phyloP scores from a whole-genome alignment of 2,888 invertebrate species.

The Gastracanthus pulcherrimus region DNA sequence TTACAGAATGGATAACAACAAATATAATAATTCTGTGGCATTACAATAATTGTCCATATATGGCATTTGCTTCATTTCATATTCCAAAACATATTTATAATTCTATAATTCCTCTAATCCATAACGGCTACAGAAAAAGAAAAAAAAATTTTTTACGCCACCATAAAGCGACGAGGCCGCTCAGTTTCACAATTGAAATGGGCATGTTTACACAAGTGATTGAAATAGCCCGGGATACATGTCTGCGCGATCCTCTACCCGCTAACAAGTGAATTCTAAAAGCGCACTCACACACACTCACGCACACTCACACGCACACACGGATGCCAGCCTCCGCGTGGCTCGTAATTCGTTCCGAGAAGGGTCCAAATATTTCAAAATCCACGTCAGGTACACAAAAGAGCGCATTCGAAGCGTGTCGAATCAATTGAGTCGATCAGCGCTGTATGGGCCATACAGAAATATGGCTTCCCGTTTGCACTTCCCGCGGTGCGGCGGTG shows the following conservation, averaged over 20 bases:
- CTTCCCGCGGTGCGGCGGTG: slow-evolving; percentile 8
- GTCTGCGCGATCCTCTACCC: neutral
- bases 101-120: too few relatives aligned
- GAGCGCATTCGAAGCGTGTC: slow-evolving; percentile 3
- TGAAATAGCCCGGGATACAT: slow-evolving; percentile 8
- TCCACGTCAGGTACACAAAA: slow-evolving; percentile 41
- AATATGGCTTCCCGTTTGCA: slow-evolving; percentile 26
- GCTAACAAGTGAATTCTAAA: slow-evolving; percentile 46
- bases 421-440: slow-evolving; percentile 48
- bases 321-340: neutral
- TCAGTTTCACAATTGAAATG: too few relatives aligned
- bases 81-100: too few relatives aligned
- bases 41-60: too few relatives aligned
- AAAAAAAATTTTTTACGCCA: too few relatives aligned
- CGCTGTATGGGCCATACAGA: neutral
- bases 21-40: too few relatives aligned
- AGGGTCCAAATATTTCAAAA: slow-evolving; percentile 49
- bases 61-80: too few relatives aligned
- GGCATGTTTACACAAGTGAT: slow-evolving; percentile 46
- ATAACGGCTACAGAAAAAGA: too few relatives aligned
- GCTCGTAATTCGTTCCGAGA: slow-evolving; percentile 51
- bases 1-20: too few relatives aligned
- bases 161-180: too few relatives aligned
- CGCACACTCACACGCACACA: too few relatives aligned
- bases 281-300: slow-evolving; percentile 4